phyloP scores from a whole-genome alignment of 2,797 vertebrate genomes.

The Etheostoma perlongum region DNA sequence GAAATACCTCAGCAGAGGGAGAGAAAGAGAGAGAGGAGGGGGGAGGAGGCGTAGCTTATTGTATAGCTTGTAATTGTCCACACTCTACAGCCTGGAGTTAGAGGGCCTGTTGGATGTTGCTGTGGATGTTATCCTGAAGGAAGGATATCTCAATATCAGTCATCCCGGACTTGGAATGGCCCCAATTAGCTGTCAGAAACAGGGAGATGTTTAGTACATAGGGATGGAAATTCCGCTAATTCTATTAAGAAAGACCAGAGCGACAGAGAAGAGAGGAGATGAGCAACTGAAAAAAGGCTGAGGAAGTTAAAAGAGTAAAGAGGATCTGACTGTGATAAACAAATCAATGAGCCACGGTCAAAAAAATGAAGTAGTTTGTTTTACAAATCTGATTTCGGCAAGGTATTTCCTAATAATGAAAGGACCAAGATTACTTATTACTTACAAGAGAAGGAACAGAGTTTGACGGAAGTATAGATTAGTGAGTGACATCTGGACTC shows the following conservation, averaged over 20 bases:
- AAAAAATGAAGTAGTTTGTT: not conserved
- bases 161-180: conserved; percentile 68
- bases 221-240: conserved; percentile 60
- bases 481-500: not conserved
- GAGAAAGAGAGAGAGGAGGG: conserved; percentile 37
- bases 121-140: conserved; percentile 76
- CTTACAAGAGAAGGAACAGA: not conserved
- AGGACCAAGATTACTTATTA: not conserved
- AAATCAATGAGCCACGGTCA: not conserved
- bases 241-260: conserved; percentile 65
- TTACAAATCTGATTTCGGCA: not conserved
- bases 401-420: not conserved
- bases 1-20: conserved; percentile 77
- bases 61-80: conserved; percentile 65
- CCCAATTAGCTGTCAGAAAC: conserved; percentile 73
- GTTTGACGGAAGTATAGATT: not conserved
- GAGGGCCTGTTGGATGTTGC: conserved; percentile 75
- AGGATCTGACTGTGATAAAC: conserved; percentile 9
- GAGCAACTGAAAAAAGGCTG: not conserved
- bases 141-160: conserved; percentile 72
- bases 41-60: conserved; percentile 60
- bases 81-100: conserved; percentile 73
- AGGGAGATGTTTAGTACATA: conserved; percentile 59
- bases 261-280: conserved; percentile 17
- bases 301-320: not conserved